Percentiles rank a stretch among this genome's conserved stretches.
Evolutionary conservation across 2,113 vertebrate species (phyloP).

Genomic region (Pluvianellus socialis): DNA sequence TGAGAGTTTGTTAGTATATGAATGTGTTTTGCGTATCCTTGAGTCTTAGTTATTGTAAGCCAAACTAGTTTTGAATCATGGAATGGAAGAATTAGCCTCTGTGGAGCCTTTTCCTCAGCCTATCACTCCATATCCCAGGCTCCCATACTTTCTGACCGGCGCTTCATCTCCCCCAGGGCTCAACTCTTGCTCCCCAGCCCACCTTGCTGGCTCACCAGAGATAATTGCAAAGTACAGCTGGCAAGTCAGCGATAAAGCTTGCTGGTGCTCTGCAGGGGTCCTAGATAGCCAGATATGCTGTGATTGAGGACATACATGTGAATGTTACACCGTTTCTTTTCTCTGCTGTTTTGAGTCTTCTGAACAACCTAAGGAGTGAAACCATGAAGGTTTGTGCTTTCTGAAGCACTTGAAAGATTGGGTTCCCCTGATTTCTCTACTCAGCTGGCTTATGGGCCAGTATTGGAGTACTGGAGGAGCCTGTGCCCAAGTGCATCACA

Average conservation of each 20-base stretch:
- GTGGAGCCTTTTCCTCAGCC: neutral
- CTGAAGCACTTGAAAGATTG: slow-evolving; percentile 7
- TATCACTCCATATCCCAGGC: neutral
- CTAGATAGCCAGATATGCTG: neutral
- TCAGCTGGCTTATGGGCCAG: neutral
- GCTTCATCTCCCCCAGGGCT: neutral
- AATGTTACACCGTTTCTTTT: slow-evolving; percentile 33
- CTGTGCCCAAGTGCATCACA: neutral
- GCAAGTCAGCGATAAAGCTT: neutral
- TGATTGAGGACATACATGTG: slow-evolving; percentile 11
- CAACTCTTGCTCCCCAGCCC: neutral
- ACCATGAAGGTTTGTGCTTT: neutral
- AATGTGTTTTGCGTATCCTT: neutral
- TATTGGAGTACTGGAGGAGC: too few relatives aligned
- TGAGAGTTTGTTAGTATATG: neutral
- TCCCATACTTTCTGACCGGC: neutral
- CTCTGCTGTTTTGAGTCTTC: slow-evolving; percentile 19
- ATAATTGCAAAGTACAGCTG: neutral
- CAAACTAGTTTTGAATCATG: neutral
- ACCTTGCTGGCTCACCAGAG: neutral
- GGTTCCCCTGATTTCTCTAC: neutral
- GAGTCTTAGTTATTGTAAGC: neutral
- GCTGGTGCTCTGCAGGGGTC: neutral
- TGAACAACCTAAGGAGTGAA: slow-evolving; percentile 46
- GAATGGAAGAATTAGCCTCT: neutral